Conservation (phyloP, 2,113 vertebrate genomes). For the Parotia lawesii region DNA sequence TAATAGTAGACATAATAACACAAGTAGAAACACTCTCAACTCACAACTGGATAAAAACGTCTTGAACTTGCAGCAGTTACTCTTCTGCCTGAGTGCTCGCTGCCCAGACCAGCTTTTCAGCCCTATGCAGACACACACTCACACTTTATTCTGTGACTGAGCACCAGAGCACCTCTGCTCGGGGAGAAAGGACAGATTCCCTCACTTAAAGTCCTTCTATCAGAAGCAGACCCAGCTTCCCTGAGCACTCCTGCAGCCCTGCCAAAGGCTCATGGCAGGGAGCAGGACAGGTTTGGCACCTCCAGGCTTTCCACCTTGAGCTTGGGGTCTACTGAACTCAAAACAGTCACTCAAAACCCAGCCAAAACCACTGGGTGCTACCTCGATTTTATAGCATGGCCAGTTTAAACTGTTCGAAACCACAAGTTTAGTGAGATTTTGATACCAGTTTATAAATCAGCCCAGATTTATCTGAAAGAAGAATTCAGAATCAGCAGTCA, state of each 20-base stretch:
- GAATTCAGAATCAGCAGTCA: neutral
- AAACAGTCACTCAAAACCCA: neutral
- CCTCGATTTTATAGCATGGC: neutral
- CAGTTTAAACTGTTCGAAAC: rapidly evolving
- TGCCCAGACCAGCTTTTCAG: neutral
- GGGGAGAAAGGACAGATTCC: neutral
- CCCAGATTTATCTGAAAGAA: neutral
- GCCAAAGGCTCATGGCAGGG: neutral
- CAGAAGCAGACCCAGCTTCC: neutral
- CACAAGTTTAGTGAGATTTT: neutral
- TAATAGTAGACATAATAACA: neutral
- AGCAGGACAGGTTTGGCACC: neutral
- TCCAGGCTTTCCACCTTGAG: neutral
- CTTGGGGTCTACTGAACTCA: neutral
- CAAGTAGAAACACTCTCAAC: neutral
- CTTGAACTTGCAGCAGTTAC: neutral
- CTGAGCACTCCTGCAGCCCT: rapidly evolving
- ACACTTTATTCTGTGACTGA: neutral
- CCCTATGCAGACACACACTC: neutral
- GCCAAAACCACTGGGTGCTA: neutral
- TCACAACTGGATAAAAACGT: neutral
- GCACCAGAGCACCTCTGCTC: neutral
- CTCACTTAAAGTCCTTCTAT: neutral
- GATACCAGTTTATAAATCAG: neutral
- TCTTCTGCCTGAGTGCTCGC: neutral